Evolutionary conservation across 2,113 vertebrate species (phyloP).

Genomic region (Nannobrachium achirus): DNA sequence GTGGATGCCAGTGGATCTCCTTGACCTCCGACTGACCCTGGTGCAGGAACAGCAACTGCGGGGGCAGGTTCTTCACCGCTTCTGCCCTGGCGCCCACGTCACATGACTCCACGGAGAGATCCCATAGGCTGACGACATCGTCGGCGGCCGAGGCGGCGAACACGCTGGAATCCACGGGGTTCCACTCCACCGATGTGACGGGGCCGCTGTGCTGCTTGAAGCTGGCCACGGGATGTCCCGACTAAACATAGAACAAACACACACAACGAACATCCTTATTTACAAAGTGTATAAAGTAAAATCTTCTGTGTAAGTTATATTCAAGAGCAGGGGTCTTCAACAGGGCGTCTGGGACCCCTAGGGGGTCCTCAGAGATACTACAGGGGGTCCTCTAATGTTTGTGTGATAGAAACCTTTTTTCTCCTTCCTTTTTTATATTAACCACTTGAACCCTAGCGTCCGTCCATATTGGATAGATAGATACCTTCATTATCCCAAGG

Average conservation of each 20-base stretch:
- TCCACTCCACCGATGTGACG: constrained; percentile 91
- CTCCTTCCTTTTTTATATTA: too few relatives aligned
- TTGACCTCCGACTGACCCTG: constrained; percentile 92
- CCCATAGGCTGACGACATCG: constrained; percentile 90
- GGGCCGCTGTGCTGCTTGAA: constrained; percentile 93
- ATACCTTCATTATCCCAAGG: too few relatives aligned
- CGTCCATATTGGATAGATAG: too few relatives aligned
- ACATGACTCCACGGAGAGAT: constrained; percentile 87
- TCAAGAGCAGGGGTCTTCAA: too few relatives aligned
- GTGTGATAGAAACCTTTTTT: too few relatives aligned
- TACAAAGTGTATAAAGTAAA: too few relatives aligned
- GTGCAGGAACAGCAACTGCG: constrained; percentile 91
- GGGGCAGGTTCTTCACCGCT: constrained; percentile 80
- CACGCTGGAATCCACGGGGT: constrained; percentile 86
- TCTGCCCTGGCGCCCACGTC: constrained; percentile 76
- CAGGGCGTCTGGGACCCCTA: too few relatives aligned
- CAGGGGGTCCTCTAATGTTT: too few relatives aligned
- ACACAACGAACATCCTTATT: too few relatives aligned
- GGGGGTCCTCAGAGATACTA: too few relatives aligned
- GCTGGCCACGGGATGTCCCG: constrained; percentile 83
- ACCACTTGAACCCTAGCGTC: too few relatives aligned
- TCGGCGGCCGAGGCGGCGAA: constrained; percentile 87
- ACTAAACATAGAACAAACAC: constrained; percentile 58
- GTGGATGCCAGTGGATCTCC: constrained; percentile 92
- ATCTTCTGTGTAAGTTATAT: too few relatives aligned